Conservation (phyloP, 1,140 invertebrate genomes). For the Euborellia annulipes region DNA sequence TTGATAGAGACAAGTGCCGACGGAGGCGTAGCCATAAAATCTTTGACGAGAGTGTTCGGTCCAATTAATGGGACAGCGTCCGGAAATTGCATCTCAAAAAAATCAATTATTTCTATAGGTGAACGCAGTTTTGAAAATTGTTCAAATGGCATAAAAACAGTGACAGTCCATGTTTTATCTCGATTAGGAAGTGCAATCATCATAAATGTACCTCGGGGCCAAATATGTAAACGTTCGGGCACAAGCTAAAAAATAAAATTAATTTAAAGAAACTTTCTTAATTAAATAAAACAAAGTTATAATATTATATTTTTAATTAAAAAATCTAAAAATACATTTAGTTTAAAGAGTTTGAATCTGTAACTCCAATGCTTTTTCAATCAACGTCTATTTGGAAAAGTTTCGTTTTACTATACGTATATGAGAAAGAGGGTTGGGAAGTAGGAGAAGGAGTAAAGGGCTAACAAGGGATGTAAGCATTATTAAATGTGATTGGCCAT, state of each 20-base stretch:
- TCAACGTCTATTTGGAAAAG: no score
- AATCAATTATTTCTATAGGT: conserved; percentile 43
- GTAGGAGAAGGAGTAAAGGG: no score
- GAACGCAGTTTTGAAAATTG: conserved; percentile 54
- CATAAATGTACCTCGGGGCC: conserved; percentile 92
- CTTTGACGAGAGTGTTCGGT: conserved; percentile 48
- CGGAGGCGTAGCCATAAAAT: conserved; percentile 55
- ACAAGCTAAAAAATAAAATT: no score
- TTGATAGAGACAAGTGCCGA: conserved; percentile 72
- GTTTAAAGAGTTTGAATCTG: no score
- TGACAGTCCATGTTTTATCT: conserved; percentile 87
- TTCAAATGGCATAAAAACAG: conserved; percentile 87
- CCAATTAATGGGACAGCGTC: conserved; percentile 79
- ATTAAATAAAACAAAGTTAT: conserved; percentile 6
- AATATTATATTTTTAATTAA: neutral
- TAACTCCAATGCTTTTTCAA: no score
- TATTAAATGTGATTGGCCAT: no score
- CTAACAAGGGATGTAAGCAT: no score
- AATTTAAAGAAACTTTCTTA: conserved; percentile 7
- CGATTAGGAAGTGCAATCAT: conserved; percentile 95
- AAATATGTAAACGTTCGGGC: conserved; percentile 95
- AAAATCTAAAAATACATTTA: no score
- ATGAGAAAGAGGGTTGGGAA: no score
- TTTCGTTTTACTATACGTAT: no score
- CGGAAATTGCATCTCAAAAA: conserved; percentile 70